Base-by-base conservation (phyloP, 1,140 invertebrate species). In the Bombus superbus region DNA sequence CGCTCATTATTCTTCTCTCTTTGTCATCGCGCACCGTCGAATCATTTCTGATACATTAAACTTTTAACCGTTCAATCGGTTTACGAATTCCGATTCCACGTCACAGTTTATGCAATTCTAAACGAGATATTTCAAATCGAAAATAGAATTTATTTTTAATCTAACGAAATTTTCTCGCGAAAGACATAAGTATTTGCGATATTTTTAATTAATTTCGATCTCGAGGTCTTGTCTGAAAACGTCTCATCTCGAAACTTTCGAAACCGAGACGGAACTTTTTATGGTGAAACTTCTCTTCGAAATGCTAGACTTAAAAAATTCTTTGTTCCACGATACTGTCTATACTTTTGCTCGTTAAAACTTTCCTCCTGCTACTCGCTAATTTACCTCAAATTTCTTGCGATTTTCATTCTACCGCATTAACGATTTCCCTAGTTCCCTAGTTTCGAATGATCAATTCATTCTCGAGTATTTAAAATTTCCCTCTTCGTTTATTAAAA, bases 31-130 rank as follows among this genome's bases (percentile, higher is more conserved):
- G 32, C 13, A 22, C 1, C 28, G 13, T 10, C 62, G 44, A 76
- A 77, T 68, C 64, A 76, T 42, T 64, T 76, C 73, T 68, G 62
- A 74, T 47, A 76, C 73, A 69, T 68, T 77, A 68, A 83, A 83
- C 62, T 32, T 57, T 83, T 57, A 68, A 66, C 42, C 42, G 35
- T 64, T 64, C 53, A n/a, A 83, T 76, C 59, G 38, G 32, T 66
- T 66, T 66, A 64, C 22, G 25, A 0, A 47, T 10, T 4, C 22
- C 22, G 4, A 25, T 42, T 57, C 28, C 22, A 0, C 40, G 1
- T 28, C 42, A 3, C 0, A 44, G 57, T 77, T 62, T 25, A 8
- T n/a, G n/a, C 13, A 5, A 68, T 44, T 35, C 6, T 3, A 9
- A 28, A 66, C 18, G 25, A 35, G 76, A 66, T 25, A 44, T 78